Percentiles rank a stretch among this genome's conserved stretches.
Conservation (phyloP, 2,113 vertebrate genomes). For the Plecturocebus donacophilus region DNA sequence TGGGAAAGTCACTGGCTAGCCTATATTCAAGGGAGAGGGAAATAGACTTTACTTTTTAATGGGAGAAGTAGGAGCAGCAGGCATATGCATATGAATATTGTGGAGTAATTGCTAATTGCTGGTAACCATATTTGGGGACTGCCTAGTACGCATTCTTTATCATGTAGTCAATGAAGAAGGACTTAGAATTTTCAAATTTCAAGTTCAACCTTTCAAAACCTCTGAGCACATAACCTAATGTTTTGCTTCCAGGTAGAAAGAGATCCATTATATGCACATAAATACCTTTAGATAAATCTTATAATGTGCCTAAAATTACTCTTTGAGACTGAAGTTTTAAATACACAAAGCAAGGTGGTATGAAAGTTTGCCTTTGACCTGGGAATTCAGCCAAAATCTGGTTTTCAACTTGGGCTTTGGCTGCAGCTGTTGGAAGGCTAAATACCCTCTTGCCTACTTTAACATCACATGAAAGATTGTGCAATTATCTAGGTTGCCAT, state of each 20-base stretch:
- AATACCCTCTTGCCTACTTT: not conserved
- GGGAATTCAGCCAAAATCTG: slow-evolving; percentile 29
- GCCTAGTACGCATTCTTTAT: not conserved
- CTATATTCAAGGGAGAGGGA: not conserved
- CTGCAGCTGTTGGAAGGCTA: not conserved
- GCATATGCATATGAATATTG: not conserved
- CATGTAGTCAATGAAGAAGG: not conserved
- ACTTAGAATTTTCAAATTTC: slow-evolving; percentile 2
- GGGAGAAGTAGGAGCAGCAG: not conserved
- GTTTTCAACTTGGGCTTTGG: slow-evolving; percentile 42
- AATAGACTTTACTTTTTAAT: not conserved
- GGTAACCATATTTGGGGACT: not conserved
- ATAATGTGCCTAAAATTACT: not conserved
- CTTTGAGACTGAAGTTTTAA: slow-evolving; percentile 36
- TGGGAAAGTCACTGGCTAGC: not conserved
- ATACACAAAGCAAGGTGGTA: not conserved
- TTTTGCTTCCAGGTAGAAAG: slow-evolving; percentile 32
- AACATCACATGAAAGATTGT: slow-evolving; percentile 45
- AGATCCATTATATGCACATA: not conserved
- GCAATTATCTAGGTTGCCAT: not conserved
- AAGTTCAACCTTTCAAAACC: slow-evolving; percentile 26
- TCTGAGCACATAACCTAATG: slow-evolving; percentile 12
- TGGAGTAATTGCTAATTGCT: not conserved
- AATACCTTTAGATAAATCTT: not conserved
- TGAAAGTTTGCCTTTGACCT: slow-evolving; percentile 11